Evolutionary conservation across 2,113 vertebrate genomes (phyloP), one percentile per base, ranked within the genome.

Genomic region (Naja naja): DNA sequence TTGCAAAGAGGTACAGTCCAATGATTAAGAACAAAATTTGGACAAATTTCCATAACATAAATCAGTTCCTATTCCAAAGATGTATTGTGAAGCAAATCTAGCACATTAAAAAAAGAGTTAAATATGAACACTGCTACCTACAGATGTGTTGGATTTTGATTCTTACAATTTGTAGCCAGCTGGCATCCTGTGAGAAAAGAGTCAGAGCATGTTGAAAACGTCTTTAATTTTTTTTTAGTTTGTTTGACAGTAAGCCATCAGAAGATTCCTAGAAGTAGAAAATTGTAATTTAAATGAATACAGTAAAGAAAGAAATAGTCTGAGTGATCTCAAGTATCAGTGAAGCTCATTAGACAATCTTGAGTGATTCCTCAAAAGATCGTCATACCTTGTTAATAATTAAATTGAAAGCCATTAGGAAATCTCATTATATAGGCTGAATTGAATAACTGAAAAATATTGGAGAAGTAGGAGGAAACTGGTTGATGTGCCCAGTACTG

Each of bases 21-120:
- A 11, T 43, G 23, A 0, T 0, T 81, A 95, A 93, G 93, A 95
- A 96, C 92, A 90, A 89, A 93, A 12, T 92, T 74, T 90, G 90
- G 87, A 30, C 69, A n/a, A 95, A 91, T 27, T 49, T 53, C 14
- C 22, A 18, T 20, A 90, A 43, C 56, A 87, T 4, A 86, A 43
- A 87, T 49, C 22, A 22, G 81, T 20, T 56, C 89, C 54, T 94
- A 34, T 39, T 90, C 74, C 88, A 85, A 12, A 90, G 1, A 11
- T n/a, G 22, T 23, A 34, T 25, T 87, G 2, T 69, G 30, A 74
- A 90, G 69, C 22, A 39, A 81, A 81, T 39, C 9, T 7, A 54
- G 30, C 47, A 39, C 6, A 4, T 74, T 81, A 39, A 34, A 88
- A 88, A 54, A 88, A 34, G 30, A 87, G 23, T 81, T 81, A 43